Evolutionary conservation across 2,888 invertebrate species (phyloP), one percentile per base, ranked within the genome.

Genomic region (Venustoraphidia nigricollis): DNA sequence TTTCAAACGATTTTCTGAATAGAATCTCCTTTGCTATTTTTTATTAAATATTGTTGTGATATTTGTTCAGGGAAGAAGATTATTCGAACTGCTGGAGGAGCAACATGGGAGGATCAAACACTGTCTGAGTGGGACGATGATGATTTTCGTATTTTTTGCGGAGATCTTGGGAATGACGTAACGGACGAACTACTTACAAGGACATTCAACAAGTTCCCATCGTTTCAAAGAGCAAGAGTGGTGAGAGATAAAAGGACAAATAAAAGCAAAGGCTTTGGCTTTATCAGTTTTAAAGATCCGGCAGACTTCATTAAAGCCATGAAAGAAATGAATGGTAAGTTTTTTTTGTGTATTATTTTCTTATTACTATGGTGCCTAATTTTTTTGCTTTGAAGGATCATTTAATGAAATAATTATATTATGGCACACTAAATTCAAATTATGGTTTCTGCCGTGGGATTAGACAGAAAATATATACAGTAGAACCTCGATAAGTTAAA

Each of bases 81-180:
- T 51, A 79, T 96, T 45, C 73, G 97, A 34, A 87, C 85, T 54
- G 96, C 95, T 0, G 97, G 95, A 4, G 95, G 95, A 1, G 83
- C 86, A 56, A 83, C 86, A 1, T 98, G 98, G 98, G 97, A 98
- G 66, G 98, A 98, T 68, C 76, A 79, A 17, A 90, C 94, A 0
- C 67, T 98, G 46, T 69, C 82, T 13, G 98, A 98, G 62, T 98
- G 97, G 98, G 85, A 91, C n/a, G 87, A 91, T 56, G 95, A 94
- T 71, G 98, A 98, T 71, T 98, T 95, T 69, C 75, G 98, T 54
- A 85, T 98, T 68, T 98, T 99, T 68, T 96, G 96, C 64, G 98
- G 98, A n/a, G 98, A 98, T 71, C 75, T 98, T 42, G 98, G 98
- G 11, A 98, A 98, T 66, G 97, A 98, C 66, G 97, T 98, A 27